Base-by-base conservation (phyloP, 1,140 invertebrate genomes). In the Drosophila biarmipes region DNA sequence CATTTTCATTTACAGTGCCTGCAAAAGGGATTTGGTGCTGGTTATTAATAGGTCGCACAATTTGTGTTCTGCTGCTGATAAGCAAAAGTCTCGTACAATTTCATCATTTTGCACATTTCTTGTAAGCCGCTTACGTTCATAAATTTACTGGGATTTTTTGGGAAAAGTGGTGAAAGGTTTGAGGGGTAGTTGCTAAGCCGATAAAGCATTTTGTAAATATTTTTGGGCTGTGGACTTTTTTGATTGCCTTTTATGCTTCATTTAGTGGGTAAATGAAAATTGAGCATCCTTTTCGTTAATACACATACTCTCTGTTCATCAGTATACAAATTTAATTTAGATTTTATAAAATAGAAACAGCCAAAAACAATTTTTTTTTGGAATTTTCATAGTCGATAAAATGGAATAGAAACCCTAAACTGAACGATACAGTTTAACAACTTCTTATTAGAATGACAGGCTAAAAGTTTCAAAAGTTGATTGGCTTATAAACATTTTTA, bases 101-200 rank as follows among this genome's bases (percentile, higher is more conserved):
- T 89, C 79, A 78, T 59, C 74, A 89, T 89, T 87, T 87, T 62
- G 63, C 72, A 78, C 78, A 74, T 72, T 87, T 78, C 53, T 63
- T 68, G 75, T 89, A 89, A 89, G 67, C 84, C 17, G 84, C 80
- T 89, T 89, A 89, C 58, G 77, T 66, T 71, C 84, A 89, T 89
- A 89, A 89, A 89, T 89, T 89, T 73, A 29, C 34, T 58, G 58
- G 42, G 29, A n/a, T 45, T 45, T 48, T 54, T 6, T 31, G 31
- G 42, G 31, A 11, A 34, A 11, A 34, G 27, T 8, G 45, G 17
- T n/a, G 15, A 19, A 24, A 37, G 37, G 42, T 31, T 21, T 57
- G 15, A 2, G 37, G 29, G 17, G 40, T 31, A 38, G n/a, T 8
- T 51, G 6, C 51, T 48, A 27, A 73, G 37, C 38, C 59, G 38